Percentiles rank a stretch among this genome's conserved stretches.
Evolutionary conservation across 2,113 vertebrate species (phyloP).

Genomic region (Callocephalon fimbriatum): DNA sequence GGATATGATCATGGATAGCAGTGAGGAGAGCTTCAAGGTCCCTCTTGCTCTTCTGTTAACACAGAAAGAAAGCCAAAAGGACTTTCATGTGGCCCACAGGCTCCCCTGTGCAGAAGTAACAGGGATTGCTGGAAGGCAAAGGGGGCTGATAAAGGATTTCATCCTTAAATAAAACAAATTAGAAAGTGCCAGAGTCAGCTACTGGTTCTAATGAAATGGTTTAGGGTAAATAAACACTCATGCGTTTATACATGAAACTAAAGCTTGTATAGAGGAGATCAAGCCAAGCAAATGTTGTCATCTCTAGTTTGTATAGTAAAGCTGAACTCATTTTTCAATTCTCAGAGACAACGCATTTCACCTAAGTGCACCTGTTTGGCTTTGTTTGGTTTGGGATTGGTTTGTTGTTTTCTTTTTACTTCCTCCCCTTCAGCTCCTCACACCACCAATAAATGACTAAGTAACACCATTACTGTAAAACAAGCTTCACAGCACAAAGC

Average conservation of each 20-base stretch:
- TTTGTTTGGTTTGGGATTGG: background rate
- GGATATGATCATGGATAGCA: background rate
- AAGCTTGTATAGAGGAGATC: background rate
- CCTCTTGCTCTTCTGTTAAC: background rate
- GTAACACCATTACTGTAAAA: constrained; percentile 72
- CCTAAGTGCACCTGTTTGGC: constrained; percentile 37
- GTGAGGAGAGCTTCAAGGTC: background rate
- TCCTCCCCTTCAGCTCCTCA: background rate
- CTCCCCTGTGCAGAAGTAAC: background rate
- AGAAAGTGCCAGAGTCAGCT: background rate
- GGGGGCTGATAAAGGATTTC: background rate
- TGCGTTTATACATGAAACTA: background rate
- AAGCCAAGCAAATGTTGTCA: background rate
- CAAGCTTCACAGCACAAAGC: constrained; percentile 57
- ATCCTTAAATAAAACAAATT: background rate
- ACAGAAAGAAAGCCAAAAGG: background rate
- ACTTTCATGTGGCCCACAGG: background rate
- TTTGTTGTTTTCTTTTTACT: background rate
- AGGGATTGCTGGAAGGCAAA: background rate
- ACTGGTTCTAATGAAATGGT: background rate
- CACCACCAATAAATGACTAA: constrained; percentile 71
- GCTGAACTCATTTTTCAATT: background rate
- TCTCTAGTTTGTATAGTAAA: background rate
- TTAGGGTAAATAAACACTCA: background rate
- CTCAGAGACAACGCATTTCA: constrained; percentile 20